A percentile compares a stretch with the other conserved stretches of the same genome.
These are phyloP conservation scores for Tachysurus vachellii DNA, from an alignment of 2,113 vertebrate genomes.

Conservation along the genomic window DNA sequence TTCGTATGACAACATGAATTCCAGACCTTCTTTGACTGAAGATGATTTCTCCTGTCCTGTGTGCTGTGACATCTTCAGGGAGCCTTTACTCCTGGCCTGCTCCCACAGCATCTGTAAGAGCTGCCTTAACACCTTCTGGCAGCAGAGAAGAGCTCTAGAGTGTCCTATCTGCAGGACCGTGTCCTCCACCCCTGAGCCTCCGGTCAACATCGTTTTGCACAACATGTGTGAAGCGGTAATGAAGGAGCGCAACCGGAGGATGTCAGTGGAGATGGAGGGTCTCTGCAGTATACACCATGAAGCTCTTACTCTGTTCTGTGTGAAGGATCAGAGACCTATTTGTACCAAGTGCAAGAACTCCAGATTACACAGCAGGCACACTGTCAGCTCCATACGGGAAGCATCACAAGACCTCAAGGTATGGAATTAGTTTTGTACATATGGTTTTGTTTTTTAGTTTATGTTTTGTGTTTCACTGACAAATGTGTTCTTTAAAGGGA, in stretches of 20 bases:
- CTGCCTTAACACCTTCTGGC: slow-evolving; percentile 51
- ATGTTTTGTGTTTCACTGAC: not conserved
- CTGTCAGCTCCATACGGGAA: slow-evolving; percentile 24
- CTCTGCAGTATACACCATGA: slow-evolving; percentile 42
- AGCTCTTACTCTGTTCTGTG: slow-evolving; percentile 45
- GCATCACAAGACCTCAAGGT: slow-evolving; percentile 47
- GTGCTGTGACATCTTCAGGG: slow-evolving; percentile 53
- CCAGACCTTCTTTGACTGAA: slow-evolving; percentile 39
- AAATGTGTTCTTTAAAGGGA: not conserved
- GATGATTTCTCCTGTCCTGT: slow-evolving; percentile 53
- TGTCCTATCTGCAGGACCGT: slow-evolving; percentile 51
- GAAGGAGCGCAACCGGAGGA: slow-evolving; percentile 26
- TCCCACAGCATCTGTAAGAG: slow-evolving; percentile 54
- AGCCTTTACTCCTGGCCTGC: slow-evolving; percentile 51
- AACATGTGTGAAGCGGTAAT: slow-evolving; percentile 47
- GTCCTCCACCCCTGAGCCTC: slow-evolving; percentile 35
- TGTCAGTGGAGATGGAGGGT: slow-evolving; percentile 32
- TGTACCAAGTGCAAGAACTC: slow-evolving; percentile 41
- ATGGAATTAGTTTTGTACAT: not conserved
- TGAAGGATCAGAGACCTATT: slow-evolving; percentile 28
- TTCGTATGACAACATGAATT: slow-evolving; percentile 20
- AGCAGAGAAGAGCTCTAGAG: slow-evolving; percentile 22
- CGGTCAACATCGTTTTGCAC: slow-evolving; percentile 39
- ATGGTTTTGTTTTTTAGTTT: no score
- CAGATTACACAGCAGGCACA: slow-evolving; percentile 31